phyloP scores from a whole-genome alignment of 1,140 invertebrate species.

The Lepidurus couesii region DNA sequence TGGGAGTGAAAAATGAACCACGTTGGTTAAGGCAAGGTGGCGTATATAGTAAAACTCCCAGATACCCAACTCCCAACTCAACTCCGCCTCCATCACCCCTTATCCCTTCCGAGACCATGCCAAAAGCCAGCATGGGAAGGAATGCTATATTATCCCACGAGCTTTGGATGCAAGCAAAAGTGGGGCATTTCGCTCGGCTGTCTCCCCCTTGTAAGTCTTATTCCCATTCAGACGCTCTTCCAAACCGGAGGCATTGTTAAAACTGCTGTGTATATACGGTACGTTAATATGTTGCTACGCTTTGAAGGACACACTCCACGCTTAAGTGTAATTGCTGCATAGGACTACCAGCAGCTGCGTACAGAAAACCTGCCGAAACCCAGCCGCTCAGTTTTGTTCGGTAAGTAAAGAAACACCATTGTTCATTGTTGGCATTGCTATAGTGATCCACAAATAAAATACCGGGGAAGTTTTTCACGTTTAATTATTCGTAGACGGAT shows the following conservation, averaged over 20 bases:
- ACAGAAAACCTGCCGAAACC: background rate
- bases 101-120: background rate
- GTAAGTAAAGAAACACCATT: too few relatives aligned
- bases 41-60: background rate
- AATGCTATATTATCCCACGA: background rate
- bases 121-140: conserved; percentile 4
- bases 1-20: background rate
- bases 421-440: too few relatives aligned
- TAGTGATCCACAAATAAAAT: too few relatives aligned
- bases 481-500: too few relatives aligned
- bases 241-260: background rate
- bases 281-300: background rate
- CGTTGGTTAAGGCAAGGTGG: background rate
- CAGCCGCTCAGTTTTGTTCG: too few relatives aligned
- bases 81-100: background rate
- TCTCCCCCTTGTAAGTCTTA: background rate
- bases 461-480: too few relatives aligned
- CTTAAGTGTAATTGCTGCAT: background rate
- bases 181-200: background rate
- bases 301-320: background rate
- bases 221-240: conserved; percentile 14
- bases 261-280: background rate
- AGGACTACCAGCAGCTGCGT: background rate
- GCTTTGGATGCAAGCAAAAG: conserved; percentile 1
- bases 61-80: background rate